Conservation (phyloP, 2,888 invertebrate species). For the Drosophila gaucha region DNA sequence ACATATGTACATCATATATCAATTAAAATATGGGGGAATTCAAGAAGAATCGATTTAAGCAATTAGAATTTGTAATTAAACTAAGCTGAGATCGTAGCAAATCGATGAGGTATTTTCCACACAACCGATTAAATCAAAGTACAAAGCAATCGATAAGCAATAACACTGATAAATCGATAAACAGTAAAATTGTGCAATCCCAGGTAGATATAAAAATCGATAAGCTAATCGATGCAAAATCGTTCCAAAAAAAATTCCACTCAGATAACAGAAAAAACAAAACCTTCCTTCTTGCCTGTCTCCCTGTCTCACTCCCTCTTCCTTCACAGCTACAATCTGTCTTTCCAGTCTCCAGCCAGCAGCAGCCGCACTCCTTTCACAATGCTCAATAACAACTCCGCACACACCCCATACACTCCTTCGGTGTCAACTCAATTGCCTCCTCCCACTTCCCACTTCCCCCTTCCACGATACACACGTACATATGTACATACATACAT, state of each 20-base stretch:
- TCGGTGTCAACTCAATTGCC: not conserved
- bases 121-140: no score
- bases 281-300: not conserved
- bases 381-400: not conserved
- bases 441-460: not conserved
- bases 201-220: conserved; percentile 5
- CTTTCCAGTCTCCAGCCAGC: not conserved
- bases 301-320: not conserved
- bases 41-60: not conserved
- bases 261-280: not conserved
- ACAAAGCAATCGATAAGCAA: not conserved
- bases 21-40: not conserved
- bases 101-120: no score
- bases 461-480: no score
- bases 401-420: not conserved
- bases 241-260: not conserved
- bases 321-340: not conserved
- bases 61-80: not conserved
- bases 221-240: not conserved
- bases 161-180: conserved; percentile 2
- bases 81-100: no score
- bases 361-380: not conserved
- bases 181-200: not conserved
- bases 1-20: not conserved
- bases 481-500: not conserved